Evolutionary conservation across 2,797 vertebrate species (phyloP), one percentile per base, ranked within the genome.

Genomic region (Hypotaenidia okinawae): DNA sequence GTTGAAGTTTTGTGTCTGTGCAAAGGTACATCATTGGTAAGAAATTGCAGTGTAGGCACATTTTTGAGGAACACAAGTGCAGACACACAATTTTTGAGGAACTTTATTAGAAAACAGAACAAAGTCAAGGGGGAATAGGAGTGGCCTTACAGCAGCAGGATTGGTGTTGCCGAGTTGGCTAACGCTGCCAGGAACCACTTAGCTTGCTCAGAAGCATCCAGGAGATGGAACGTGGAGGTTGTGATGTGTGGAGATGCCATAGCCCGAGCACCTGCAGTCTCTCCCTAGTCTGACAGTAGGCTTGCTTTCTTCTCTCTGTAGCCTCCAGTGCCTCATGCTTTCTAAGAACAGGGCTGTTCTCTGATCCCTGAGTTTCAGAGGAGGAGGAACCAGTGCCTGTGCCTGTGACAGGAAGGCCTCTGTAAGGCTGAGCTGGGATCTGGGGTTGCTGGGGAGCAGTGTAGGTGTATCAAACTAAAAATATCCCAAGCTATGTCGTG

Each of bases 31-130:
- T 58, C 5, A 27, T 52, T 0, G 0, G 7, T 75, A 68, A 61
- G 70, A 90, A 92, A n/a, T 43, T 45, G 52, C 59, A 68, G 37
- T 3, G 0, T 54, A 37, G 45, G 47, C 18, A 57, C 0, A 0
- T 82, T 87, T 82, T 57, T 49, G 47, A 49, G 47, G 47, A 49
- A 49, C 22, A 13, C 47, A 49, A 49, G 47, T 49, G 47, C 47
- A 49, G 22, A 23, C 47, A 49, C 22, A 49, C 47, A 49, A 23
- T 22, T 49, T 49, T 49, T 49, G 47, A 49, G 47, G 47, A 49
- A 49, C 47, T 49, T 87, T 14, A 52, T 63, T 51, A 74, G 57
- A 69, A 77, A 90, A 47, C 23, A 57, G 51, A 87, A 32, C 27
- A 73, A 74, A 87, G 45, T 76, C 72, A 91, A 90, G 52, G 39